phyloP scores from a whole-genome alignment of 2,113 vertebrate species.

The Bubalus kerabau region DNA sequence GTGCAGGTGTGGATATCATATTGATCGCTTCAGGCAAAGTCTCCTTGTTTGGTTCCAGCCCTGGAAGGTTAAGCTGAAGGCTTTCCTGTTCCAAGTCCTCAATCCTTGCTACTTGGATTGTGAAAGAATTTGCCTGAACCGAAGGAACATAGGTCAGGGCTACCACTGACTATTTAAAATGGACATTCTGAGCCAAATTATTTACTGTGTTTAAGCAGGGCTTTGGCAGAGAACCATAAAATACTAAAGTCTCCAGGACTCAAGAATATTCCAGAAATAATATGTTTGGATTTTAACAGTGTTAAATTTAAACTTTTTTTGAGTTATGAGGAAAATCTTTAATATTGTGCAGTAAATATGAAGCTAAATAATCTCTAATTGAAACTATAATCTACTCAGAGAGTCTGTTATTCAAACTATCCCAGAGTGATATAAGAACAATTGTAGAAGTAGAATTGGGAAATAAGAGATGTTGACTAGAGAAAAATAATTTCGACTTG shows the following conservation, averaged over 20 bases:
- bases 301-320: slow-evolving; percentile 65
- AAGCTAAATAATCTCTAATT: slow-evolving; percentile 44
- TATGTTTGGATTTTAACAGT: slow-evolving; percentile 62
- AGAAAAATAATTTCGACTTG: slow-evolving; percentile 20
- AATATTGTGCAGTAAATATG: slow-evolving; percentile 6
- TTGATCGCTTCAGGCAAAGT: slow-evolving; percentile 66
- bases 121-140: slow-evolving; percentile 72
- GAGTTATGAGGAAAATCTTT: slow-evolving; percentile 64
- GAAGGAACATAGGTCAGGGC: slow-evolving; percentile 61
- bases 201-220: slow-evolving; percentile 76
- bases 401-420: slow-evolving; percentile 43
- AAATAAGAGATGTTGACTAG: slow-evolving; percentile 40
- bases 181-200: slow-evolving; percentile 74
- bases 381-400: slow-evolving; percentile 41
- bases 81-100: slow-evolving; percentile 69
- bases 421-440: slow-evolving; percentile 45
- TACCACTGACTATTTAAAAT: slow-evolving; percentile 75
- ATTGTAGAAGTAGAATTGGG: slow-evolving; percentile 50
- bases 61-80: slow-evolving; percentile 78
- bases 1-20: slow-evolving; percentile 74
- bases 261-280: slow-evolving; percentile 73
- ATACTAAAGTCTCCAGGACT: slow-evolving; percentile 76
- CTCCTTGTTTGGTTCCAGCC: slow-evolving; percentile 77
- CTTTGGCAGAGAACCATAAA: slow-evolving; percentile 74
- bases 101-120: slow-evolving; percentile 64